Conservation (phyloP, 2,888 invertebrate species). For the Pristionchus maxplancki region DNA sequence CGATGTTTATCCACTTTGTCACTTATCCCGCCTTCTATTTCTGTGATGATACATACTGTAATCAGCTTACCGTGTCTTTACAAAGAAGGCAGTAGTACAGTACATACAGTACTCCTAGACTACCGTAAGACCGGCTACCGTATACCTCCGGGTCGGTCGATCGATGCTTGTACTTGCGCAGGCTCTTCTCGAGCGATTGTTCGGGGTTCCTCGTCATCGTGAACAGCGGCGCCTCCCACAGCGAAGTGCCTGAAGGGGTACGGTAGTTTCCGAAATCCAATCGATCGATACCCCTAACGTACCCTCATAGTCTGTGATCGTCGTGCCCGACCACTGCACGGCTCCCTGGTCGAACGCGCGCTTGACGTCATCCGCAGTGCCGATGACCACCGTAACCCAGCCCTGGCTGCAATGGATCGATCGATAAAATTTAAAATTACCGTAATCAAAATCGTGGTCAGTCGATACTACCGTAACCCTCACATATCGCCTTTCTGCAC, state of each 20-base stretch:
- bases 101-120: no score
- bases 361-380: constrained; percentile 62
- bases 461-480: not conserved
- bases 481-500: not conserved
- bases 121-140: not conserved
- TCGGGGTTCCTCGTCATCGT: not conserved
- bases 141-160: not conserved
- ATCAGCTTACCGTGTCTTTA: not conserved
- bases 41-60: not conserved
- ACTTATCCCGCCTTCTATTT: not conserved
- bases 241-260: not conserved
- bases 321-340: not conserved
- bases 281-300: not conserved
- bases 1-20: not conserved
- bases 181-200: not conserved
- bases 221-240: constrained; percentile 40
- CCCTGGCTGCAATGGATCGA: not conserved
- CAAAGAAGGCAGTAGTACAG: no score
- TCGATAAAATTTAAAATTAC: not conserved
- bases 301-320: not conserved
- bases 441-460: not conserved
- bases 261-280: not conserved
- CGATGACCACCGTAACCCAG: constrained; percentile 58
- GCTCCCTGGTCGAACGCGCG: not conserved
- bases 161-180: constrained; percentile 14